These are phyloP conservation scores for Cryptus armator DNA, from an alignment of 2,888 invertebrate genomes.

Conservation along the genomic window DNA sequence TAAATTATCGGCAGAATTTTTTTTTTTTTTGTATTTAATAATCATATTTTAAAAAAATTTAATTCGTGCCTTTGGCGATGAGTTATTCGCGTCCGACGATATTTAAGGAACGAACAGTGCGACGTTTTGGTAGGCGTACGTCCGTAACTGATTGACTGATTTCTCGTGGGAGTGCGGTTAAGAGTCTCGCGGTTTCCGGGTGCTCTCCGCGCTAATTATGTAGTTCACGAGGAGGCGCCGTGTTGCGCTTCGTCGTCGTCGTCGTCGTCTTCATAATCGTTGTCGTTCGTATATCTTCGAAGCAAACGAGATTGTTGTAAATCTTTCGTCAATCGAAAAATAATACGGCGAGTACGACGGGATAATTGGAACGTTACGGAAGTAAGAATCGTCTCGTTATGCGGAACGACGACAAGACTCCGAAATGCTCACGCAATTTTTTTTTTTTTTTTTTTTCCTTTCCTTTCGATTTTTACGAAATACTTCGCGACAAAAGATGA, in stretches of 20 bases:
- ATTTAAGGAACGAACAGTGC: background rate
- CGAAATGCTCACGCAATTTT: slow-evolving; percentile 40
- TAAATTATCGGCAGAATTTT: background rate
- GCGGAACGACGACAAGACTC: background rate
- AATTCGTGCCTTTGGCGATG: background rate
- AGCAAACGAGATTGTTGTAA: background rate
- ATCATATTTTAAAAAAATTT: background rate
- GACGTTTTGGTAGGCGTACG: background rate
- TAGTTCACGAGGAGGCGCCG: slow-evolving; percentile 7
- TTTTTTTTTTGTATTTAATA: background rate
- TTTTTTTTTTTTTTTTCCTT: too few relatives aligned
- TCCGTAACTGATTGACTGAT: background rate
- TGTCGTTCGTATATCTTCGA: background rate
- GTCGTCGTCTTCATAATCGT: background rate
- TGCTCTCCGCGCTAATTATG: slow-evolving; percentile 1
- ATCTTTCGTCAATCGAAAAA: background rate
- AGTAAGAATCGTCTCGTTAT: background rate
- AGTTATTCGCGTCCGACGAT: background rate
- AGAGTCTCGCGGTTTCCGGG: slow-evolving; percentile 1
- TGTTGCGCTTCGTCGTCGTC: slow-evolving; percentile 22
- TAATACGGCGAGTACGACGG: background rate
- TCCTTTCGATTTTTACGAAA: too few relatives aligned
- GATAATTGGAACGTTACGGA: background rate
- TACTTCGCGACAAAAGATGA: too few relatives aligned
- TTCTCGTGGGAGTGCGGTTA: background rate